Conservation (phyloP, 2,888 invertebrate genomes). For the Syrista parreyssii region DNA sequence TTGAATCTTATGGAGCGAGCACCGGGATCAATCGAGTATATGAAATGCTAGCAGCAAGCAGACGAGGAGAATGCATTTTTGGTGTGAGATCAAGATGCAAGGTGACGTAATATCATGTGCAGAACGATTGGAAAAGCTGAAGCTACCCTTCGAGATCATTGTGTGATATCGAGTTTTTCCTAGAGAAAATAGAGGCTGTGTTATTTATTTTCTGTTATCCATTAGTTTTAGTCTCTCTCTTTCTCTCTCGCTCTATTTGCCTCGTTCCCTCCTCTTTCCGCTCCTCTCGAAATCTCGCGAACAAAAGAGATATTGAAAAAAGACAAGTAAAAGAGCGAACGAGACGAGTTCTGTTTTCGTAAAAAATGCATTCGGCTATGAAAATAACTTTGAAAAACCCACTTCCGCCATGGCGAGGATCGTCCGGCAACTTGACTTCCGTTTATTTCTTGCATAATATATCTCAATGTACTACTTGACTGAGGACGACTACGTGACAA, state of each 20-base stretch:
- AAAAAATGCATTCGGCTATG: background rate
- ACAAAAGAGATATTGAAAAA: background rate
- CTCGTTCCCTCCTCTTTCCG: background rate
- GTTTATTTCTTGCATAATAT: background rate
- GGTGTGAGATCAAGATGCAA: background rate
- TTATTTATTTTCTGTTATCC: background rate
- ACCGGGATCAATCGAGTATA: no score
- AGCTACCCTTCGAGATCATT: background rate
- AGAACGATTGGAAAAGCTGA: background rate
- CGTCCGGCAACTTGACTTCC: background rate
- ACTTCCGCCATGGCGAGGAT: no score
- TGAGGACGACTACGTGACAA: background rate
- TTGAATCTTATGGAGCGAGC: no score
- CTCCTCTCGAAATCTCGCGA: background rate
- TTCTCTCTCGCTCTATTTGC: background rate
- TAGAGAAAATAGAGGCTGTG: no score
- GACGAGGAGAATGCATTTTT: background rate
- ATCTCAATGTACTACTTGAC: background rate
- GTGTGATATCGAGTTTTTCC: background rate
- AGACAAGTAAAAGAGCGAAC: background rate
- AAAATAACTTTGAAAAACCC: background rate
- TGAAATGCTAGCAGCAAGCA: background rate
- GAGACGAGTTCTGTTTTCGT: background rate
- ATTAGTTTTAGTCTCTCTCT: background rate
- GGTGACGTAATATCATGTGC: background rate